A percentile compares a stretch with the other conserved stretches of the same genome.
Evolutionary conservation across 2,797 vertebrate genomes (phyloP).

Genomic region (Emys orbicularis): DNA sequence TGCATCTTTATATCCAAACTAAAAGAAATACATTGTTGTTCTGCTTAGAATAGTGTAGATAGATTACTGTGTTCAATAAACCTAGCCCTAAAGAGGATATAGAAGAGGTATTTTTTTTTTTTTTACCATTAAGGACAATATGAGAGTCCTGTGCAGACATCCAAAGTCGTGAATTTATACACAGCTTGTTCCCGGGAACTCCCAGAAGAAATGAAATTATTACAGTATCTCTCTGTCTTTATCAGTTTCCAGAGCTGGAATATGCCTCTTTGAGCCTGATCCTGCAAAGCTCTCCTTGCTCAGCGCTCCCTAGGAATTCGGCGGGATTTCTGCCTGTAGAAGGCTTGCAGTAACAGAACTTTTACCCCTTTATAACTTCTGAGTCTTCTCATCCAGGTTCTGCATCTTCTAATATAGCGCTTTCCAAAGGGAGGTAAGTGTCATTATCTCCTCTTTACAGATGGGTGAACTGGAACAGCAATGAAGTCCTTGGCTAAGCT

Average conservation of each 20-base stretch:
- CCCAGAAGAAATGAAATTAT: neutral
- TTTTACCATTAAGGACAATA: neutral
- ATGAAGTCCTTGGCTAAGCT: neutral
- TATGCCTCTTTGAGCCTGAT: rapidly evolving
- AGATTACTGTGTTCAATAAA: constrained; percentile 1
- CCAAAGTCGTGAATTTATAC: neutral
- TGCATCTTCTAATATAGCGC: neutral
- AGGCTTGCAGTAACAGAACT: neutral
- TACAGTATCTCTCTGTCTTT: neutral
- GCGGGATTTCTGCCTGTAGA: neutral
- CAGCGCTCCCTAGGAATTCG: neutral
- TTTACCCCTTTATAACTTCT: neutral
- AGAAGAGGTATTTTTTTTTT: neutral
- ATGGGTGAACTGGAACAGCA: neutral
- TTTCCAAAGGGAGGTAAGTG: neutral
- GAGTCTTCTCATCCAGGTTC: neutral
- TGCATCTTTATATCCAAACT: neutral
- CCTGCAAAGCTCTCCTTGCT: neutral
- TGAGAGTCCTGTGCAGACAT: neutral
- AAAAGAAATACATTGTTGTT: neutral
- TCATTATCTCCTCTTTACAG: neutral
- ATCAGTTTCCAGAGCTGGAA: neutral
- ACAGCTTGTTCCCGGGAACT: neutral
- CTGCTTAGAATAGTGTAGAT: neutral
- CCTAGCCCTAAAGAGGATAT: neutral